Conservation (phyloP, 2,113 vertebrate genomes). For the Gila orcuttii region DNA sequence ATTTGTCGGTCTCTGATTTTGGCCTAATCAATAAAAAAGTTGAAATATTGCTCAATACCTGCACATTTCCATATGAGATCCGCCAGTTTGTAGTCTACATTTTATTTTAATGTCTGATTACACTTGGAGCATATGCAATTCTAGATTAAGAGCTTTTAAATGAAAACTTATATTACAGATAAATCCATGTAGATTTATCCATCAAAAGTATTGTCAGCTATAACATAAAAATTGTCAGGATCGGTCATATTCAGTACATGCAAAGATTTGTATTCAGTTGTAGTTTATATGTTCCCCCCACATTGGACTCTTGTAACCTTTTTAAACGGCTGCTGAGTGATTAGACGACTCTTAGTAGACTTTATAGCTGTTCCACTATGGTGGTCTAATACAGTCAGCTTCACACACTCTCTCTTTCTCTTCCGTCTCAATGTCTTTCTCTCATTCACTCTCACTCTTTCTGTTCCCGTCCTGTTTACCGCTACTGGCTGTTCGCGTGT, state of each 20-base stretch:
- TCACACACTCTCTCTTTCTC: constrained; percentile 13
- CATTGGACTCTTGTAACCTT: neutral
- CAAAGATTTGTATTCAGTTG: neutral
- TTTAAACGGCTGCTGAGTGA: constrained; percentile 54
- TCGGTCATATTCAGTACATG: neutral
- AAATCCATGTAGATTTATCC: neutral
- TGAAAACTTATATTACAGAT: neutral
- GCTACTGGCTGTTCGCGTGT: constrained; percentile 24
- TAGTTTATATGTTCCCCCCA: constrained; percentile 10
- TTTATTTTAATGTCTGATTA: neutral
- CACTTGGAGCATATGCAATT: too few species aligned
- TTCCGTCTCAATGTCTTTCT: neutral
- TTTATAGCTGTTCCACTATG: constrained; percentile 37
- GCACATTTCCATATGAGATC: neutral
- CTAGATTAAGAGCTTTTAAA: too few species aligned
- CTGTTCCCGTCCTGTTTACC: constrained; percentile 11
- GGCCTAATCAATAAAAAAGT: neutral
- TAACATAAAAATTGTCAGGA: neutral
- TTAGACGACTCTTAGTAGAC: constrained; percentile 28
- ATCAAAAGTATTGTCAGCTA: neutral
- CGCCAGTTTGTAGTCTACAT: too few species aligned
- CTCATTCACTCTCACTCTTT: constrained; percentile 24
- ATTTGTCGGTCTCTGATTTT: neutral
- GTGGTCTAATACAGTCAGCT: constrained; percentile 49
- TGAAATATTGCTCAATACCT: neutral